Evolutionary conservation across 1,140 invertebrate species (phyloP).

Genomic region (Aphaenogaster rudis): DNA sequence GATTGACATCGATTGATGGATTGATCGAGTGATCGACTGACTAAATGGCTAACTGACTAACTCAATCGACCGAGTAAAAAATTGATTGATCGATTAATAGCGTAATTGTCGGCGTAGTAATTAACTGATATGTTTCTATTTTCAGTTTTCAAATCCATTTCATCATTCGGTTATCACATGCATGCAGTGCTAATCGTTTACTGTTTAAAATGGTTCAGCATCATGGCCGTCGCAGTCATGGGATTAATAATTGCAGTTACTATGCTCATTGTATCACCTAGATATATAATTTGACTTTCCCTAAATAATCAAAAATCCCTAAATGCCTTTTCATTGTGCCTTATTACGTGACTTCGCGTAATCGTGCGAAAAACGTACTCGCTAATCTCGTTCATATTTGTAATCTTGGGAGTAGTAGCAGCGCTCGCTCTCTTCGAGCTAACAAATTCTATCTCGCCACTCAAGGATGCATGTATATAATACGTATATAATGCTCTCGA

Average conservation of each 20-base stretch:
- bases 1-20: constrained; percentile 42
- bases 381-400: constrained; percentile 23
- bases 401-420: constrained; percentile 64
- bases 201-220: constrained; percentile 68
- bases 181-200: constrained; percentile 78
- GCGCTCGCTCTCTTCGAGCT: constrained; percentile 62
- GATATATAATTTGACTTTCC: constrained; percentile 68
- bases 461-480: constrained; percentile 22
- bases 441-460: constrained; percentile 64
- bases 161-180: constrained; percentile 62
- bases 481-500: constrained; percentile 50
- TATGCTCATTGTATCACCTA: constrained; percentile 75
- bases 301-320: constrained; percentile 70
- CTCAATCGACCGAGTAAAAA: constrained; percentile 24
- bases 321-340: constrained; percentile 51
- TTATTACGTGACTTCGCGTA: constrained; percentile 48
- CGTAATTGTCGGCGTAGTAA: background rate
- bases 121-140: constrained; percentile 43
- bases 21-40: constrained; percentile 21
- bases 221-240: constrained; percentile 45
- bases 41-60: constrained; percentile 48
- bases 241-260: constrained; percentile 65
- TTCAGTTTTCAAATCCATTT: constrained; percentile 60
- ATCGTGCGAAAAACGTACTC: constrained; percentile 38
- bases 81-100: constrained; percentile 40